Conservation (phyloP, 2,888 invertebrate genomes). For the Cosmopolites sordidus region DNA sequence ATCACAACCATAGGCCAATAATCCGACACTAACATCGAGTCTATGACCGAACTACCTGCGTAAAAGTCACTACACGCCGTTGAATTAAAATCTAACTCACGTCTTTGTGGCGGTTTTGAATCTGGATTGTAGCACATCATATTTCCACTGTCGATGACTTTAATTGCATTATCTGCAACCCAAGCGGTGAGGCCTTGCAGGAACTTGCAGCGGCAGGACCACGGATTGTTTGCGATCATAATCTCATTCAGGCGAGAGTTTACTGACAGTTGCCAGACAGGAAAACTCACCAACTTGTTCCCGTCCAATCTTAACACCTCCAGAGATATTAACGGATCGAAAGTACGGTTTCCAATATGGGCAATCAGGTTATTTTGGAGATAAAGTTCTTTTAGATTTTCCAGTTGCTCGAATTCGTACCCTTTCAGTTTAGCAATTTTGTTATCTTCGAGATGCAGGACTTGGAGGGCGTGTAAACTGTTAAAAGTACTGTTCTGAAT, state of each 20-base stretch:
- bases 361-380: conserved; percentile 80
- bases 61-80: conserved; percentile 85
- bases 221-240: conserved; percentile 77
- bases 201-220: conserved; percentile 89
- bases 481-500: conserved; percentile 90
- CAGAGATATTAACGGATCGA: conserved; percentile 71
- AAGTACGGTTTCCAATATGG: conserved; percentile 75
- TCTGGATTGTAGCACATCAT: conserved; percentile 79
- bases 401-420: conserved; percentile 78
- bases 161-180: conserved; percentile 75
- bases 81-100: conserved; percentile 77
- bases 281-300: conserved; percentile 74
- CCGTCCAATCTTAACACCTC: conserved; percentile 79
- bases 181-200: conserved; percentile 78
- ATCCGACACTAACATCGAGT: conserved; percentile 76
- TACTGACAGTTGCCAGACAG: conserved; percentile 69
- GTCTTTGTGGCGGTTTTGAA: conserved; percentile 68
- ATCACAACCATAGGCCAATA: conserved; percentile 81
- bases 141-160: conserved; percentile 72
- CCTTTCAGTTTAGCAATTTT: conserved; percentile 74
- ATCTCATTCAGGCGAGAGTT: conserved; percentile 69
- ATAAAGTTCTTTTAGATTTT: conserved; percentile 74
- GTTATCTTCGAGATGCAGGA: conserved; percentile 82
- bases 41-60: conserved; percentile 77
- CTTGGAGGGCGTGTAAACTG: conserved; percentile 73